These are phyloP conservation scores for Hylomyscus alleni DNA, from an alignment of 2,797 vertebrate species.

Conservation along the genomic window DNA sequence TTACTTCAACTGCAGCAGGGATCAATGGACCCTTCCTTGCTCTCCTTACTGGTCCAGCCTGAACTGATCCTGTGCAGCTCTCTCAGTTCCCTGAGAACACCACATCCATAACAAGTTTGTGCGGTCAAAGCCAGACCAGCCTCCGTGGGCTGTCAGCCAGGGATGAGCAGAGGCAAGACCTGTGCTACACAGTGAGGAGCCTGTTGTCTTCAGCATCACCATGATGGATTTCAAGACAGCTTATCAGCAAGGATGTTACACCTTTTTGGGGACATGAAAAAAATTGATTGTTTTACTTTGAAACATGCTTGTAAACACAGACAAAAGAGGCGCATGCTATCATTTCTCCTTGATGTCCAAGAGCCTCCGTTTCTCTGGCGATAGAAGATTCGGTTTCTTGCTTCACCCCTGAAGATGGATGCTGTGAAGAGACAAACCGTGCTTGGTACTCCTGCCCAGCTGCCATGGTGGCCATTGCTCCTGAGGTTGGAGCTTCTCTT, in stretches of 20 bases:
- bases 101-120: too few species aligned
- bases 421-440: slow-evolving; percentile 93
- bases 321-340: neutral
- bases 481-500: slow-evolving; percentile 85
- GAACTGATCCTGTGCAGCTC: too few species aligned
- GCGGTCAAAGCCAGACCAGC: too few species aligned
- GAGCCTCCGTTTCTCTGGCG: neutral
- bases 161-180: neutral
- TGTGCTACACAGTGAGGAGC: neutral
- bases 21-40: accelerated
- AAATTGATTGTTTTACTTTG: neutral
- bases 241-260: neutral
- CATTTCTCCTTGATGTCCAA: neutral
- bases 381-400: neutral
- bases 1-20: accelerated
- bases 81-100: accelerated
- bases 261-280: neutral
- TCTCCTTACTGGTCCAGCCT: accelerated
- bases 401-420: slow-evolving; percentile 86
- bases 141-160: neutral
- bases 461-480: slow-evolving; percentile 90
- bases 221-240: neutral
- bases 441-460: slow-evolving; percentile 95
- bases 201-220: neutral
- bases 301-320: neutral